These are phyloP conservation scores for Baccha elongata DNA, from an alignment of 2,888 invertebrate species.

Conservation along the genomic window DNA sequence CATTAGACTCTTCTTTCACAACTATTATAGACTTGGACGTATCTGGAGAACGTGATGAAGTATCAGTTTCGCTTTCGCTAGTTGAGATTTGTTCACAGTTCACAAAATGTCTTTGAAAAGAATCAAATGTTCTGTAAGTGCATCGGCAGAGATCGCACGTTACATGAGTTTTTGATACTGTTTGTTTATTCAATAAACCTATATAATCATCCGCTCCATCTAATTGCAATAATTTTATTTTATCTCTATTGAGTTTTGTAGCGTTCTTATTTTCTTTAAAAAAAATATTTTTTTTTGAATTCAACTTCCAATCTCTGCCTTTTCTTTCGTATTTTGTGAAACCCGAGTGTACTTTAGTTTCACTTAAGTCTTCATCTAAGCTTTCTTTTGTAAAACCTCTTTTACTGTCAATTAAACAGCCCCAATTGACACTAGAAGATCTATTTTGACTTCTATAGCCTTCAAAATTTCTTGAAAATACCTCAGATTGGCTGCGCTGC, in stretches of 20 bases:
- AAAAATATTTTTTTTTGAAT: background rate
- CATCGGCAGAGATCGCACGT: slow-evolving; percentile 94
- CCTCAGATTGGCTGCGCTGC: slow-evolving; percentile 87
- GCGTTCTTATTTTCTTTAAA: slow-evolving; percentile 4
- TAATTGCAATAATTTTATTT: slow-evolving; percentile 85
- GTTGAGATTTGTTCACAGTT: slow-evolving; percentile 90
- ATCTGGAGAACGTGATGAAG: slow-evolving; percentile 84
- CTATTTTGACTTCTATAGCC: slow-evolving; percentile 85
- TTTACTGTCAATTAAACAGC: slow-evolving; percentile 87
- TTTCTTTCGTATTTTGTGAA: background rate
- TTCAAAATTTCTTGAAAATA: slow-evolving; percentile 81
- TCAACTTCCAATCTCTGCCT: background rate
- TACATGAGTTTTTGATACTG: slow-evolving; percentile 84
- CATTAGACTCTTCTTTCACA: slow-evolving; percentile 21
- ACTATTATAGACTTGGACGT: slow-evolving; percentile 9
- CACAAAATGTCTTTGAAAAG: slow-evolving; percentile 90
- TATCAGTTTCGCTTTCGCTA: slow-evolving; percentile 92
- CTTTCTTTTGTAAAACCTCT: slow-evolving; percentile 84
- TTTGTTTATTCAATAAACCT: slow-evolving; percentile 81
- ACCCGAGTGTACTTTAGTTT: slow-evolving; percentile 75
- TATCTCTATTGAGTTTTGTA: slow-evolving; percentile 70
- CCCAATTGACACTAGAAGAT: slow-evolving; percentile 87
- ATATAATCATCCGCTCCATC: slow-evolving; percentile 88
- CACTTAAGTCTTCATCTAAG: slow-evolving; percentile 80
- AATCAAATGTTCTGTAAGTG: slow-evolving; percentile 91